Evolutionary conservation across 2,888 invertebrate genomes (phyloP), one percentile per base, ranked within the genome.

Genomic region (Petrophora chlorosata): DNA sequence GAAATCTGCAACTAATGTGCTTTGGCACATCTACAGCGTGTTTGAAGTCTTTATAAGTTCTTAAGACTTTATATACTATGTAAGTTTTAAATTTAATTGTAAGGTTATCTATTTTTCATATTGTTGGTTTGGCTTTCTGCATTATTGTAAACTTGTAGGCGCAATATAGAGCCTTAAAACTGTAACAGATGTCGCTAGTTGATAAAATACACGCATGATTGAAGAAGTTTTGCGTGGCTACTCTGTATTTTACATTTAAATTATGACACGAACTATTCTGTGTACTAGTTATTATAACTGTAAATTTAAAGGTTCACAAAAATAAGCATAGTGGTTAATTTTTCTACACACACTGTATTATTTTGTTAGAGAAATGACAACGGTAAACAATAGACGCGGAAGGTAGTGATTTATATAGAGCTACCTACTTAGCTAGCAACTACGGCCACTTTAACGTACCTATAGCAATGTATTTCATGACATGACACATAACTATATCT

Each of bases 11-110:
- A 60, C 59, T 73, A 68, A 75, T 70, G 66, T 56, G 61, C 62
- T 61, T 60, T 54, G 58, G 16, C 40, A 53, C 47, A 39, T 36
- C 5, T 70, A 84, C 65, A 83, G 82, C 74, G n/a, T 78, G 85
- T 51, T 62, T 17, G 4, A 39, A 30, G 41, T 33, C 3, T 3
- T 10, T 23, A n/a, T 3, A 3, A 1, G n/a, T 1, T 19, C 4
- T 2, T 19, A 2, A 1, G 4, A 5, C 7, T 19, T 1, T 1
- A 19, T 4, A 2, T 2, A 19, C 4, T 5, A 4, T 19, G 4
- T 19, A 1, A 5, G 7, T 19, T 19, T 4, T 5, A 19, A 19
- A 19, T 5, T 19, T 2, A 5, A 19, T 5, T 5, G 7, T 19
- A 2, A 19, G 19, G 2, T n/a, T n/a, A n/a, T n/a, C n/a, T n/a